Base-by-base conservation (phyloP, 2,888 invertebrate species). In the Euphydryas editha region DNA sequence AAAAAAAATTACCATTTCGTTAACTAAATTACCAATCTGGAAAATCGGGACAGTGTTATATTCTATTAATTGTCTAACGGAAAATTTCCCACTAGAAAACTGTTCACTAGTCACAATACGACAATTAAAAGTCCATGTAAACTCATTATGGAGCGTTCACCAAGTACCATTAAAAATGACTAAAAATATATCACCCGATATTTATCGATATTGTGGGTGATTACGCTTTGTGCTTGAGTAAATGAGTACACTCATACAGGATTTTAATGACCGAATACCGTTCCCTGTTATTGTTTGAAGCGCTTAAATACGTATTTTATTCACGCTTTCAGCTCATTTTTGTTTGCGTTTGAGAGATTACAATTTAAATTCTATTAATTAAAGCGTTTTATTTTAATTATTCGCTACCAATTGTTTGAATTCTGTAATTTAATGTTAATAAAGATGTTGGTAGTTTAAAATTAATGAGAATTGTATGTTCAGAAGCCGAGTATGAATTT, bases 201-300 rank as follows among this genome's bases (percentile, higher is more conserved):
- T 62, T 62, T 57, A 62, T 62, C 57, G 57, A 49, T 57, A 49
- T 62, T 39, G 62, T 55, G 62, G 56, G 56, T 37, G 37, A 62
- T 62, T 57, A 49, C 47, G 24, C n/a, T 39, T 56, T 51, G 49
- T 24, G 49, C 49, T 51, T 51, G 49, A 51, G 24, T 51, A 24
- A 21, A 51, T 24, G 49, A 51, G 49, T 20, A 20, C 49, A 13
- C 49, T 20, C 20, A 24, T 51, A 51, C 15, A n/a, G n/a, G 15
- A 51, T 51, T 51, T 51, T 49, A 51, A 51, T 51, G 49, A 46
- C 46, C 46, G 18, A 51, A 20, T 11, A 24, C 49, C 20, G 24
- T 51, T 24, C n/a, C 15, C 21, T 51, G 24, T 24, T 47, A 21
- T 51, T 51, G 15, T 51, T 6, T 51, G 6, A 7, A 24, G 49